These are phyloP conservation scores for Anisognathus igniventris DNA, from an alignment of 2,797 vertebrate species.

Conservation along the genomic window DNA sequence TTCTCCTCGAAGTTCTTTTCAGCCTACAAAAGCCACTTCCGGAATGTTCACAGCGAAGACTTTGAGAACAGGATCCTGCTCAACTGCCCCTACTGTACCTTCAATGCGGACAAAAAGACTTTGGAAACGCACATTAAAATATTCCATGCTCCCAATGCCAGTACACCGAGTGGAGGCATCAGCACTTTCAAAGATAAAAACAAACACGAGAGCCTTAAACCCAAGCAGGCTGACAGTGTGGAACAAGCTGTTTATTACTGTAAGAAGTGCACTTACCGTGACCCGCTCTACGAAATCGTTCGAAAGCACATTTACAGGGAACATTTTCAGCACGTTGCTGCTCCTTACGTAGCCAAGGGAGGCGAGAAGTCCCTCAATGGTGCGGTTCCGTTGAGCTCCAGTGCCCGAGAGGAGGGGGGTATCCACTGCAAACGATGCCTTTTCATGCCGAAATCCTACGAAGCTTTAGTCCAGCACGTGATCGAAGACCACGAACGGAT, in stretches of 20 bases:
- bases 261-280: constrained; percentile 99
- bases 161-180: constrained; percentile 80
- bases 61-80: constrained; percentile 98
- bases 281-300: constrained; percentile 97
- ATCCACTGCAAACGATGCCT: constrained; percentile 98
- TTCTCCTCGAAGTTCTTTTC: constrained; percentile 99
- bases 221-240: constrained; percentile 86
- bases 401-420: constrained; percentile 82
- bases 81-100: constrained; percentile 99
- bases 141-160: constrained; percentile 93
- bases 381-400: constrained; percentile 74
- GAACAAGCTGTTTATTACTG: constrained; percentile 99
- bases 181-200: constrained; percentile 88
- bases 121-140: constrained; percentile 99
- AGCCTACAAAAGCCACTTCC: constrained; percentile 99
- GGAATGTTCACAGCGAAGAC: constrained; percentile 98
- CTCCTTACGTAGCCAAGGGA: constrained; percentile 92
- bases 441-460: constrained; percentile 95
- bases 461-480: constrained; percentile 97
- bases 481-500: constrained; percentile 98
- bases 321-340: constrained; percentile 98
- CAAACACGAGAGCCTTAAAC: constrained; percentile 85
- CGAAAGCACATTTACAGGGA: constrained; percentile 99
- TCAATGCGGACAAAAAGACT: constrained; percentile 98
- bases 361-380: constrained; percentile 88